Evolutionary conservation across 2,113 vertebrate genomes (phyloP).

Genomic region (Daphoenositta chrysoptera): DNA sequence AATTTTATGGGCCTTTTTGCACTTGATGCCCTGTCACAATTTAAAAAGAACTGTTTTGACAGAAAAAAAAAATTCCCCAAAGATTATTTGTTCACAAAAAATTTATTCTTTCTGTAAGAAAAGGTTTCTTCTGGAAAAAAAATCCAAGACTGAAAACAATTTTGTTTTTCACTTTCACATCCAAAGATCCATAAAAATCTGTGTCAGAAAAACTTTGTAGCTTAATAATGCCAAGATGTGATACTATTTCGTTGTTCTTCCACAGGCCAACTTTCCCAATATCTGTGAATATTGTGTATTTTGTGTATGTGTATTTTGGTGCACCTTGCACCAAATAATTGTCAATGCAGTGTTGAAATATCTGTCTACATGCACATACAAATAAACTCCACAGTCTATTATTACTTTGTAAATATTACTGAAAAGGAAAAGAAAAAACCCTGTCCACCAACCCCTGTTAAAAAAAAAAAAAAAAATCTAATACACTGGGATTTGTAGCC

Average conservation of each 20-base stretch:
- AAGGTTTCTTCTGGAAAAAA: neutral
- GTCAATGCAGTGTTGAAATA: neutral
- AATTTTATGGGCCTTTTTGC: neutral
- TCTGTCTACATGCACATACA: neutral
- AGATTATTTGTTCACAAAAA: neutral
- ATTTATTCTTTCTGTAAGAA: neutral
- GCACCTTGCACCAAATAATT: neutral
- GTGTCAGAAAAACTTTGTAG: neutral
- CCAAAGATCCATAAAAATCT: neutral
- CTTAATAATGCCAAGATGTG: neutral
- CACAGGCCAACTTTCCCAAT: neutral
- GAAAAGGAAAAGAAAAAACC: neutral
- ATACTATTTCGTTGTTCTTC: neutral
- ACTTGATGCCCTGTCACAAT: neutral
- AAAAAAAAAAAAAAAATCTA: neutral
- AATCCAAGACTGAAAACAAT: neutral
- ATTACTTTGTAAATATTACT: neutral
- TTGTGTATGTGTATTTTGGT: no score
- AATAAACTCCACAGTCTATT: neutral
- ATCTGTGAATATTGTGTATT: no score
- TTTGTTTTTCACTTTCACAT: neutral
- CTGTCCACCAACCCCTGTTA: neutral
- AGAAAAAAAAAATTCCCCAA: neutral
- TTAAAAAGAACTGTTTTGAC: neutral
- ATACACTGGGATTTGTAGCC: neutral